Evolutionary conservation across 2,888 invertebrate genomes (phyloP), one percentile per base, ranked within the genome.

Genomic region (Polymixis lichenea): DNA sequence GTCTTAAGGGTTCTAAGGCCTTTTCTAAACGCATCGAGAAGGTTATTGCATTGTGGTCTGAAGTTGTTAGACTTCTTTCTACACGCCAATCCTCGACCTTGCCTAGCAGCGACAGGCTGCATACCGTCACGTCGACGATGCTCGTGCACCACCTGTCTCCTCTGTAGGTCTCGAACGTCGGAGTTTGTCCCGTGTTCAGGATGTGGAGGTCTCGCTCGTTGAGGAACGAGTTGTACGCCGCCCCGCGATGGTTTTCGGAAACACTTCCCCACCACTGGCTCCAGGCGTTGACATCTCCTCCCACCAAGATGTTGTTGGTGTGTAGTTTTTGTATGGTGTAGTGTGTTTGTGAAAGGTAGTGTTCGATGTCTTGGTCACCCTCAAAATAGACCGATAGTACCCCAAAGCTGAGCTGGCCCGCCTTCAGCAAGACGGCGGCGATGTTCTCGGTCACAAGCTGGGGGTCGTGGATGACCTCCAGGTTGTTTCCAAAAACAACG

Each of bases 201-300:
- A 88, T 83, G 2, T 87, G 85, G 43, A 84, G 25, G 1, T 85
- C 77, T 25, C 65, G 66, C 25, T 84, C 82, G 22, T 75, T 60
- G 0, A 87, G 81, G 72, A 87, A 83, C 2, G 72, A 13, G 28
- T 15, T 74, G 53, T 77, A 81, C 0, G 61, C 76, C 6, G 28
- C 73, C 2, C 88, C 88, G 11, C 88, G 75, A 4, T 75, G 43
- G 77, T 86, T 49, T 64, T 83, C 84, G 9, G 66, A 56, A 4
- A 15, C 19, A 70, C 81, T 76, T 19, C 82, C 78, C 75, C 74
- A 81, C 82, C 75, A 77, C 17, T 61, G 74, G 43, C 80, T 80
- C 77, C 79, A 79, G 11, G 75, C 80, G 32, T 77, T 77, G 0
- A 79, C 51, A 17, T 72, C 79, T 3, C 82, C 77, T 6, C 46